Base-by-base conservation (phyloP, 2,797 vertebrate genomes). In the Tragopan temminckii region DNA sequence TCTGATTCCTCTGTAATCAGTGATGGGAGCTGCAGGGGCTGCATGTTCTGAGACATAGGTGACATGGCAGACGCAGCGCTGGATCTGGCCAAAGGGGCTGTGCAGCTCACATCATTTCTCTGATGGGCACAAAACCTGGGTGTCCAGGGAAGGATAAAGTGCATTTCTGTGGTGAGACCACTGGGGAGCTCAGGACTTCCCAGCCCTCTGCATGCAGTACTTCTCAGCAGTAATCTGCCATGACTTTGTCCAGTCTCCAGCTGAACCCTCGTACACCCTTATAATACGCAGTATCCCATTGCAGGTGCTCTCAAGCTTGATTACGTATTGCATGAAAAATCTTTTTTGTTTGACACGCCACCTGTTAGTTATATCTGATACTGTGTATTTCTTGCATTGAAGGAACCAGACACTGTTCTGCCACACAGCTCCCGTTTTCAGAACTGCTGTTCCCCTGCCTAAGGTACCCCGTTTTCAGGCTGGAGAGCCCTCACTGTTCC, bases 41-140 rank as follows among this genome's bases (percentile, higher is more conserved):
- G 15, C 1, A 2, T 59, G 62, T 7, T 82, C 62, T 48, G 57
- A 68, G 52, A 27, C 11, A 31, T 7, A 6, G 11, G 27, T 64
- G 43, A 43, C 12, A 1, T 7, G 1, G 0, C 0, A 63, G 19
- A 13, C 29, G 11, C 52, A 80, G n/a, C 5, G 0, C 45, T 61
- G 45, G 29, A 10, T 55, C 52, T 74, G 31, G 43, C 52, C 36
- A 33, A 13, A 40, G 71, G 27, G 15, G 57, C 43, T 61, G 52
- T 18, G 13, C 35, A 27, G 13, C 42, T 91, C 2, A 1, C 27
- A 27, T 66, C 17, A 12, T 66, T 76, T 74, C 46, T 77, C 29
- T 75, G 35, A 27, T 33, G 11, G 8, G 14, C 24, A 27, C 70
- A 82, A 86, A 76, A 0, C 25, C 35, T 25, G 8, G 23, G 46